Evolutionary conservation across 2,113 vertebrate genomes (phyloP).

Genomic region (Martes martes): DNA sequence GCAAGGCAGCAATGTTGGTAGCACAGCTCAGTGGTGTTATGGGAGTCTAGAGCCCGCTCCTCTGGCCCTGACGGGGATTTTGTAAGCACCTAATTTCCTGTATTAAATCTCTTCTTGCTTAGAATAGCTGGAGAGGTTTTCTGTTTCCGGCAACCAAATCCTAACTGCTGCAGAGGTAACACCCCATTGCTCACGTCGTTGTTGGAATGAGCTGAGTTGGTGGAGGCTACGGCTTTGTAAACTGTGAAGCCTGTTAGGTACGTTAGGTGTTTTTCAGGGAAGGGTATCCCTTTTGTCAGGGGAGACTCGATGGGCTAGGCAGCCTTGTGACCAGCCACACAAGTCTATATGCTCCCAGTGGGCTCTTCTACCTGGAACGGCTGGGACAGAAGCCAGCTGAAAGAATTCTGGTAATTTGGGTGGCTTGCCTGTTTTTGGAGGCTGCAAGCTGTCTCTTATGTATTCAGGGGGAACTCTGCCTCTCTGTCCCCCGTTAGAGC

Average conservation of each 20-base stretch:
- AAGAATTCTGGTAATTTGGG: not conserved
- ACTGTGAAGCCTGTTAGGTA: not conserved
- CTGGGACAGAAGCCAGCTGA: not conserved
- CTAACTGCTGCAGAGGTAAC: not conserved
- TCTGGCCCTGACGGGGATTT: not conserved
- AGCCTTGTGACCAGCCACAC: not conserved
- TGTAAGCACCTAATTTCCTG: conserved; percentile 43
- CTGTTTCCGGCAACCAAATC: conserved; percentile 10
- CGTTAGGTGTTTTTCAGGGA: not conserved
- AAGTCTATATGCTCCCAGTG: not conserved
- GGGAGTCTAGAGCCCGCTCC: not conserved
- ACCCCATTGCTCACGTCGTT: not conserved
- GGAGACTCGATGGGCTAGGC: not conserved
- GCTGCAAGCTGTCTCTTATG: not conserved
- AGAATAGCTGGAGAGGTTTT: conserved; percentile 38
- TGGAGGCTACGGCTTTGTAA: not conserved
- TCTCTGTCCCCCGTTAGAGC: not conserved
- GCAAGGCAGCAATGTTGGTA: not conserved
- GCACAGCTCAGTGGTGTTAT: not conserved
- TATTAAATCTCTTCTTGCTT: conserved; percentile 47
- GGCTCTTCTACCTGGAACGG: not conserved
- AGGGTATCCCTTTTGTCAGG: not conserved
- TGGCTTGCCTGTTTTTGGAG: not conserved
- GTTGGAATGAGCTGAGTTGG: not conserved
- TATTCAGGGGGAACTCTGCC: not conserved